Evolutionary conservation across 2,888 invertebrate species (phyloP), one percentile per base, ranked within the genome.

Genomic region (Lochmaea capreae): DNA sequence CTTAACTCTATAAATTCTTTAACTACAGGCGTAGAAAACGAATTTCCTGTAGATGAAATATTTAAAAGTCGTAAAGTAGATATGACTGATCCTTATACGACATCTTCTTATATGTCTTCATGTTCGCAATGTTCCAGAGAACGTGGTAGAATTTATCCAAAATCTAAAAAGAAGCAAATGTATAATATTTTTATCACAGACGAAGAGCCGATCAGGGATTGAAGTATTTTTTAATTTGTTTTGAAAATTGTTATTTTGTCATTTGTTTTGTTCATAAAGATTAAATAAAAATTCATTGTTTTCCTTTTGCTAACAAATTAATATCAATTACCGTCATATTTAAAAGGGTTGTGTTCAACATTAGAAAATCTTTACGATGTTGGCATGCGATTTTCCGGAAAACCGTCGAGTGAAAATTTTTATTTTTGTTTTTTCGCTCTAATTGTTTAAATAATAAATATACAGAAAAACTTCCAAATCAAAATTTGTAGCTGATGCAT

Each of bases 101-200:
- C 69, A 14, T 65, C 77, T 1, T 80, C 80, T 1, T 70, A 75
- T 66, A 76, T 77, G 62, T 78, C 80, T 9, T 77, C 78, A 1
- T 77, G 77, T 72, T 79, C 79, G 0, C 77, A 76, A 67, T 76
- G 77, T 70, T 74, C 67, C 42, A 49, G 52, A 42, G 39, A 63
- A 18, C 22, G 26, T 26, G 18, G 72, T 39, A 65, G 59, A 59
- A 11, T 14, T n/a, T 62, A 57, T 57, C 59, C 58, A 2, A 67
- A 52, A 52, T 49, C n/a, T 6, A 67, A 67, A n/a, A 66, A 67
- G 8, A 52, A 65, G 14, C 66, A 72, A 43, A 59, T 75, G 39
- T 72, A 70, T 22, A 59, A 71, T 43, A 58, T 75, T 59, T 54
- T 66, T 16, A 72, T 66, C 3, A 66, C 43, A 22, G 70, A 69